Evolutionary conservation across 2,797 vertebrate genomes (phyloP).

Genomic region (Halcyon chelicuti): DNA sequence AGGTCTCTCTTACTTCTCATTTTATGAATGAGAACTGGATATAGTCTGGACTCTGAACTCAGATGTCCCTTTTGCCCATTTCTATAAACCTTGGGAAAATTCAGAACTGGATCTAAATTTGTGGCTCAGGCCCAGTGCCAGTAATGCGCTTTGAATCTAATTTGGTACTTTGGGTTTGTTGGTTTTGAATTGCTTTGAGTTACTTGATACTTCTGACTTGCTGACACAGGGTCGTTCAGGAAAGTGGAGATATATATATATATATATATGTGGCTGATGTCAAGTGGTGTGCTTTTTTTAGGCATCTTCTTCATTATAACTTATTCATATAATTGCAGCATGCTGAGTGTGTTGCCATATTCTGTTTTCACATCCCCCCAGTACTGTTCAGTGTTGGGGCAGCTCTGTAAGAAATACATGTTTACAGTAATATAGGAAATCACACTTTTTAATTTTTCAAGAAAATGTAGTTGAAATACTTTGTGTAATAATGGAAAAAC

Average conservation of each 20-base stretch:
- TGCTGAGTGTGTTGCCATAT: not conserved
- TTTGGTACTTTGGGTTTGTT: constrained; percentile 50
- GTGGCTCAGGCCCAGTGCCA: constrained; percentile 35
- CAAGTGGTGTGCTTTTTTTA: constrained; percentile 61
- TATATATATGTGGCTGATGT: constrained; percentile 38
- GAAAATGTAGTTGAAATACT: not conserved
- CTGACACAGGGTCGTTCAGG: constrained; percentile 45
- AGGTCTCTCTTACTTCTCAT: not conserved
- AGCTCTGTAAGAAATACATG: not conserved
- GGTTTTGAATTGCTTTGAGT: constrained; percentile 70
- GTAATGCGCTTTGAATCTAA: constrained; percentile 37
- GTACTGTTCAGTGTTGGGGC: not conserved
- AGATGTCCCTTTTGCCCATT: not conserved
- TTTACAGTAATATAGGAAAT: not conserved
- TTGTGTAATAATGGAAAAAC: not conserved
- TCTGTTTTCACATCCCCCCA: not conserved
- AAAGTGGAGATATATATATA: constrained; percentile 40
- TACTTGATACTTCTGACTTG: constrained; percentile 60
- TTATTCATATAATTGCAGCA: constrained; percentile 33
- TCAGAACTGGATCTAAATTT: constrained; percentile 33
- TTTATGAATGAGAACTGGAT: not conserved
- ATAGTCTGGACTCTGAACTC: not conserved
- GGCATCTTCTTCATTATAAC: constrained; percentile 27
- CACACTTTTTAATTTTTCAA: not conserved
- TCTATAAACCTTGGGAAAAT: constrained; percentile 40